Conservation (phyloP, 2,113 vertebrate species). For the Oryzias celebensis region DNA sequence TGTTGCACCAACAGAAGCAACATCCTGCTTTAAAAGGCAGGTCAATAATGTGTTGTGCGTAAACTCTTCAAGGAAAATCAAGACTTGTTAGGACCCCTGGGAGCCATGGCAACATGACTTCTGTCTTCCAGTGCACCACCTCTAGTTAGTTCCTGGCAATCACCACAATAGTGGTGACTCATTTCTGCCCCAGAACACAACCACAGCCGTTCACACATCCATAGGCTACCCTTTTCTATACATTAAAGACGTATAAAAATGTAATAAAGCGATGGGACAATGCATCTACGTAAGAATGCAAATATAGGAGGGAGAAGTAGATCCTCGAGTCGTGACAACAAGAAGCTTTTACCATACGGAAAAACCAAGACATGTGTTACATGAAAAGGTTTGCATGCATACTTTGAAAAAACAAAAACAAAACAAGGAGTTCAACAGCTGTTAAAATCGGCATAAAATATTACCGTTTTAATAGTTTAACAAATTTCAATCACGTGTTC, state of each 20-base stretch:
- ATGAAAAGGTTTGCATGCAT: slow-evolving; percentile 6
- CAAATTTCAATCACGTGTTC: no score
- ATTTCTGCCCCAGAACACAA: slow-evolving; percentile 13
- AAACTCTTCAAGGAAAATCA: background rate
- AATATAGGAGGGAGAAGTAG: no score
- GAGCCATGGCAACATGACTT: background rate
- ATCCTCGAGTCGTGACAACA: no score
- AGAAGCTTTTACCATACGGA: no score
- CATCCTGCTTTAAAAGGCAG: slow-evolving; percentile 39
- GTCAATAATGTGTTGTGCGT: background rate
- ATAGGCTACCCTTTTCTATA: slow-evolving; percentile 8
- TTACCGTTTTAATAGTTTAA: no score
- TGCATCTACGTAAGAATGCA: no score
- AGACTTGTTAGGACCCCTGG: background rate
- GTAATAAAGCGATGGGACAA: background rate
- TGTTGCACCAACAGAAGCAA: slow-evolving; percentile 39
- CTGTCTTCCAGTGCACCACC: background rate
- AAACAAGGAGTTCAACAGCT: background rate
- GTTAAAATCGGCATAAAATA: background rate
- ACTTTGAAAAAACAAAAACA: background rate
- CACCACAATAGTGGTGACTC: slow-evolving; percentile 51
- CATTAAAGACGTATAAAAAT: background rate
- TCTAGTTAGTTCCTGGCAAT: slow-evolving; percentile 17
- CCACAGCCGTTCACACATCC: slow-evolving; percentile 8
- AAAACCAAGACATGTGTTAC: no score